Evolutionary conservation across 2,797 vertebrate species (phyloP).

Genomic region (Sebastes oblongus): DNA sequence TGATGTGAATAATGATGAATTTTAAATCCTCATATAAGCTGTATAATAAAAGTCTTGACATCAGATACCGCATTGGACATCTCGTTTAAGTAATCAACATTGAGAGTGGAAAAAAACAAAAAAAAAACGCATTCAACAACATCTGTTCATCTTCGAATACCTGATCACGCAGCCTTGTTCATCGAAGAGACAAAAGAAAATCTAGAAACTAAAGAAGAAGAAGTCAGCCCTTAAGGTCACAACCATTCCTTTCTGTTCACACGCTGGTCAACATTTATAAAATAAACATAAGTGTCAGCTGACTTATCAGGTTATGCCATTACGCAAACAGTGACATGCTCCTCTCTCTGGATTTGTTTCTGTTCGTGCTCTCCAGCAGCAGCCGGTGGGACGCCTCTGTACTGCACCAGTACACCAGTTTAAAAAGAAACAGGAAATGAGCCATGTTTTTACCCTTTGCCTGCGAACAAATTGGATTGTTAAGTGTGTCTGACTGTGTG

Average conservation of each 20-base stretch:
- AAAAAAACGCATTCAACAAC: conserved; percentile 32
- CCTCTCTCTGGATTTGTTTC: conserved; percentile 52
- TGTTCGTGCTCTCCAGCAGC: conserved; percentile 44
- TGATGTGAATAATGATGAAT: conserved; percentile 23
- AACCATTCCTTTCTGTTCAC: conserved; percentile 64
- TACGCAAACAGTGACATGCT: conserved; percentile 34
- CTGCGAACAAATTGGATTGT: conserved; percentile 24
- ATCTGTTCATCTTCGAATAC: conserved; percentile 51
- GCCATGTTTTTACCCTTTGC: conserved; percentile 11
- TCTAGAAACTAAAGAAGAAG: conserved; percentile 60
- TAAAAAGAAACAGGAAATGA: conserved; percentile 31
- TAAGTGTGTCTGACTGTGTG: conserved; percentile 31
- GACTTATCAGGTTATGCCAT: conserved; percentile 42
- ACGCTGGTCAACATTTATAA: conserved; percentile 52
- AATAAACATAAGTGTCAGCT: conserved; percentile 43
- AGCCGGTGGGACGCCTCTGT: conserved; percentile 29
- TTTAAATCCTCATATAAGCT: conserved; percentile 59
- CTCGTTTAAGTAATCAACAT: conserved; percentile 55
- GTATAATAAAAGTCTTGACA: conserved; percentile 67
- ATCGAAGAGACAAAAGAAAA: conserved; percentile 44
- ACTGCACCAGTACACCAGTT: conserved; percentile 6
- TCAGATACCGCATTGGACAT: conserved; percentile 72
- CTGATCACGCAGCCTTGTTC: conserved; percentile 68
- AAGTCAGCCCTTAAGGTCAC: conserved; percentile 77
- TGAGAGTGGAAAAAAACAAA: conserved; percentile 25